phyloP scores from a whole-genome alignment of 92 coral and sea anemone genomes.

The Actinernus sp. region DNA sequence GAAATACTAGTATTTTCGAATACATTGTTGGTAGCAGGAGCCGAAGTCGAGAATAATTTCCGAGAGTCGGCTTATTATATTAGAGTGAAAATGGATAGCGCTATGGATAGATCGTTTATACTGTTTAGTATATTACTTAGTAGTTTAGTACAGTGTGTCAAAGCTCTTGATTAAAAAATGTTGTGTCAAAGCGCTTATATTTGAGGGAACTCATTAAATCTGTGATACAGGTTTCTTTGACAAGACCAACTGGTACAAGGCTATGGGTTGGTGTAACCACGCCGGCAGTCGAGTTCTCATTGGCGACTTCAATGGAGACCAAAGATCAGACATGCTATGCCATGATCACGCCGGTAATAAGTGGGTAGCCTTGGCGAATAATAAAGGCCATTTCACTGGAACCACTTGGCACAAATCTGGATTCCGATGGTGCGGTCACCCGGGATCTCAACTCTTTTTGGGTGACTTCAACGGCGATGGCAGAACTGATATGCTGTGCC shows the following conservation, averaged over 20 bases:
- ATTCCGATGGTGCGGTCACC: constrained; percentile 3
- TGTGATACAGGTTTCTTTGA: too few species aligned
- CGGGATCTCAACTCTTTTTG: background rate
- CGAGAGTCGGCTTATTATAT: too few species aligned
- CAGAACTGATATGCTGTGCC: constrained; percentile 1
- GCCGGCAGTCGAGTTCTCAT: background rate
- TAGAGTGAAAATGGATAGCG: too few species aligned
- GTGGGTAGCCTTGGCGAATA: constrained; percentile 1
- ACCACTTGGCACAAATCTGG: background rate
- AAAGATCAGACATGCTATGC: background rate
- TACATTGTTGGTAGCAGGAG: too few species aligned
- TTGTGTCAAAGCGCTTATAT: too few species aligned
- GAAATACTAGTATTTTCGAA: too few species aligned
- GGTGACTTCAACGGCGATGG: constrained; percentile 9
- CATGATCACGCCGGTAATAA: background rate
- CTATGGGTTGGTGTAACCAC: background rate
- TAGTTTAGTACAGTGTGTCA: too few species aligned
- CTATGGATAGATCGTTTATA: too few species aligned
- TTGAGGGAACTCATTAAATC: too few species aligned
- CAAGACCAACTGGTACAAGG: constrained; percentile 1
- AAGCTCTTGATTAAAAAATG: too few species aligned
- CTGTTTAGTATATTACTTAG: too few species aligned
- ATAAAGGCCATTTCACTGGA: background rate
- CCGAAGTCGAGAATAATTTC: too few species aligned
- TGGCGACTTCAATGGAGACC: constrained; percentile 7